phyloP scores from a whole-genome alignment of 1,140 invertebrate species.

The Zaprionus camerounensis region DNA sequence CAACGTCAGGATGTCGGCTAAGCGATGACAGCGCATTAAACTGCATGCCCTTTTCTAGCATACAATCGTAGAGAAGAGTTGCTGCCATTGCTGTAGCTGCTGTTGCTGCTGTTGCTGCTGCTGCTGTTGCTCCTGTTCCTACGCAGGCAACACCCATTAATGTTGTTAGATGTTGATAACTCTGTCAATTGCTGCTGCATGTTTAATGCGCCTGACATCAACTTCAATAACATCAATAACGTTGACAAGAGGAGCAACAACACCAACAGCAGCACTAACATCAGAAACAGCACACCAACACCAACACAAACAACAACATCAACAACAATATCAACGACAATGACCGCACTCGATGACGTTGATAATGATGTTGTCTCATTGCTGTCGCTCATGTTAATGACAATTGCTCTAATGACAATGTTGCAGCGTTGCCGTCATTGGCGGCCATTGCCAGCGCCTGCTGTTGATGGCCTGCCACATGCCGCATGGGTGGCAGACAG shows the following conservation, averaged over 20 bases:
- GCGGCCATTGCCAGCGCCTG: slow-evolving; percentile 16
- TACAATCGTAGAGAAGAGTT: neutral
- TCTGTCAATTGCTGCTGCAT: slow-evolving; percentile 81
- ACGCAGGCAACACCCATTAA: slow-evolving; percentile 65
- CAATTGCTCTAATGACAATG: slow-evolving; percentile 82
- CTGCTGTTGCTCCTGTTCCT: slow-evolving; percentile 3
- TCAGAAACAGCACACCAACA: slow-evolving; percentile 9
- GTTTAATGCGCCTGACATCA: slow-evolving; percentile 78
- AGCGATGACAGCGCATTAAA: slow-evolving; percentile 63
- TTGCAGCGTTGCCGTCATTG: slow-evolving; percentile 47
- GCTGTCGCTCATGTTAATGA: slow-evolving; percentile 78
- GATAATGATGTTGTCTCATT: slow-evolving; percentile 82
- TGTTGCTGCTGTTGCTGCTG: too few species aligned
- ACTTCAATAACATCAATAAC: slow-evolving; percentile 57
- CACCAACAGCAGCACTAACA: neutral
- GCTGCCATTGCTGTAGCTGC: neutral
- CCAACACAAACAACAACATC: slow-evolving; percentile 2
- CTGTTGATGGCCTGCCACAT: slow-evolving; percentile 19
- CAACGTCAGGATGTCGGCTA: slow-evolving; percentile 24
- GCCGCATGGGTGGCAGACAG: slow-evolving; percentile 15
- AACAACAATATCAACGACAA: slow-evolving; percentile 64
- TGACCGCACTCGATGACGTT: slow-evolving; percentile 56
- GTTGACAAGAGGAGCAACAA: slow-evolving; percentile 21
- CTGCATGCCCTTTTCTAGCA: slow-evolving; percentile 15
- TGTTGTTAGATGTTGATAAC: slow-evolving; percentile 81